Base-by-base conservation (phyloP, 2,797 vertebrate genomes). In the Strix occidentalis region DNA sequence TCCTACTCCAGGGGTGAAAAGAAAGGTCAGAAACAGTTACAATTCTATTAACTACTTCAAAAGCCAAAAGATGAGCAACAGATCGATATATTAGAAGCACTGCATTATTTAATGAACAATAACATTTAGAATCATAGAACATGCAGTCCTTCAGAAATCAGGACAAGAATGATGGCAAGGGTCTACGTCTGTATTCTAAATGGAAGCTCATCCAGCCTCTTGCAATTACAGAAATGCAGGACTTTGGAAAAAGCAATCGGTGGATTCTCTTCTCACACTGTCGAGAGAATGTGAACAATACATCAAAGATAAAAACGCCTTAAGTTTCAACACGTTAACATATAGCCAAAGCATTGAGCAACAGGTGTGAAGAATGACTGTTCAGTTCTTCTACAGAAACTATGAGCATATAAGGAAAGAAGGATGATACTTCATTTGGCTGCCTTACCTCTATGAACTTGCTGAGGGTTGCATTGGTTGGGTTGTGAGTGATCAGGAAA, bases 401-500 rank as follows among this genome's bases (percentile, higher is more conserved):
- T 3, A 2, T 1, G 31, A 82, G 70, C 26, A 28, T 2, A 2
- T 3, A 6, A 57, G 58, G 37, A 5, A 31, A n/a, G 20, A 16
- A 39, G 70, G 43, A 4, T 2, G 75, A 15, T 15, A 10, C 5
- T 11, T 26, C 8, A 58, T 20, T 5, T 5, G 65, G 5, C 3
- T 28, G 78, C 69, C 98, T 95, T 98, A 99, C 99, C 99, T 99
- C 99, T 3, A 99, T 99, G 98, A 99, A 99, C 97, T 99, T 99
- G 99, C 99, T 99, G 97, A 99, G 99, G 45, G 99, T 99, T 87
- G 99, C 98, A 82, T 99, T 99, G 98, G 99, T 99, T 96, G 99
- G 99, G 97, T 99, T 99, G 98, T 99, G 99, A 97, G 99, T 99
- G 98, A 99, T 99, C 97, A 99, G 98, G 98, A 99, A 99, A 98